These are phyloP conservation scores for Mesocricetus auratus DNA, from an alignment of 2,113 vertebrate genomes.

Conservation along the genomic window DNA sequence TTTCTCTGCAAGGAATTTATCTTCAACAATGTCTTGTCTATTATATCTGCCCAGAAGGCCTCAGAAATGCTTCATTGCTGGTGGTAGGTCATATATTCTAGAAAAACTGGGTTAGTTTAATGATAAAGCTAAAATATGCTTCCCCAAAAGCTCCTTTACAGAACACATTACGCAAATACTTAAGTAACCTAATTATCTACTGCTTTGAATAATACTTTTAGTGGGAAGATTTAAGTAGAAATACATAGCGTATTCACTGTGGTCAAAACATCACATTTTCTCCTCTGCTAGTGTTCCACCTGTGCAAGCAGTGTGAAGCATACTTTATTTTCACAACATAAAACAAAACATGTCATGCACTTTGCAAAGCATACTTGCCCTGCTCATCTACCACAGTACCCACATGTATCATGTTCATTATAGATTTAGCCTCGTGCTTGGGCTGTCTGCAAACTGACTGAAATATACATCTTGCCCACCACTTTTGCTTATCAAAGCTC, in stretches of 20 bases:
- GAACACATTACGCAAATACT: slow-evolving; percentile 55
- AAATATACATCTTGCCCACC: neutral
- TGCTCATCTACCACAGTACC: neutral
- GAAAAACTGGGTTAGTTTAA: slow-evolving; percentile 74
- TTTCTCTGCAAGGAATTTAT: slow-evolving; percentile 70
- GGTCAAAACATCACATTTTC: neutral
- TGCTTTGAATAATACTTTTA: slow-evolving; percentile 53
- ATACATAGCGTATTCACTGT: neutral
- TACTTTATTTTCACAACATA: slow-evolving; percentile 35
- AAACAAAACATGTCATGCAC: slow-evolving; percentile 31
- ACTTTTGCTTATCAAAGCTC: neutral
- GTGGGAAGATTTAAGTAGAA: slow-evolving; percentile 35
- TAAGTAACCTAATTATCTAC: slow-evolving; percentile 73
- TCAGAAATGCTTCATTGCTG: slow-evolving; percentile 44
- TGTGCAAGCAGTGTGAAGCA: neutral
- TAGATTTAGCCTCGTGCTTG: neutral
- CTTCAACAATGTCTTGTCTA: slow-evolving; percentile 59
- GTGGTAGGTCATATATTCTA: slow-evolving; percentile 62
- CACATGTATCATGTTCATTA: neutral
- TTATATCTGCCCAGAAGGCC: slow-evolving; percentile 61
- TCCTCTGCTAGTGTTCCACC: neutral
- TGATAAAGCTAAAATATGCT: slow-evolving; percentile 57
- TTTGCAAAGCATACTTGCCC: neutral
- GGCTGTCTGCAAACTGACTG: neutral
- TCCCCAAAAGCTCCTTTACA: slow-evolving; percentile 63